phyloP scores from a whole-genome alignment of 2,797 vertebrate species.

The Enteromius fasciolatus region DNA sequence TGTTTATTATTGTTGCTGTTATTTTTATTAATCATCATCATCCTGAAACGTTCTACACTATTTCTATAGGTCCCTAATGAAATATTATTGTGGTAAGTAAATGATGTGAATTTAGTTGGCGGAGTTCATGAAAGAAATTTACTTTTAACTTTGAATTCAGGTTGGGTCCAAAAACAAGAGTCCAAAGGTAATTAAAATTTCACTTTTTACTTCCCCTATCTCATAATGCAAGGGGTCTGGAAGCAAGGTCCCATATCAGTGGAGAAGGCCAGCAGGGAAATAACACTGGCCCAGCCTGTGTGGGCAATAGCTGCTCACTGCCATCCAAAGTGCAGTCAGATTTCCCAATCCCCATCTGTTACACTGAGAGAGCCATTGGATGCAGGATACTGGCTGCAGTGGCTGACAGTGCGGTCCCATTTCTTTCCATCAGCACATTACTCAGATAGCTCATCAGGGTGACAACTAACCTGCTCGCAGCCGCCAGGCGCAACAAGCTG shows the following conservation, averaged over 20 bases:
- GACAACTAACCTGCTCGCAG: conserved; percentile 47
- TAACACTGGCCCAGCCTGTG: not conserved
- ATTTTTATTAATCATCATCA: not conserved
- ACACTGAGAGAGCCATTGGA: conserved; percentile 7
- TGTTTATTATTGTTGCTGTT: not conserved
- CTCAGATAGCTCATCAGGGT: conserved; percentile 47
- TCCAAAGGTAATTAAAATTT: not conserved
- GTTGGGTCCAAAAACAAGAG: not conserved
- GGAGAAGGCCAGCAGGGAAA: conserved; percentile 16
- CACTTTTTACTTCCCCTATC: not conserved
- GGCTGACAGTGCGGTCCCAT: conserved; percentile 22
- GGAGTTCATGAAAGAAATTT: not conserved
- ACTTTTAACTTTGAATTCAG: not conserved
- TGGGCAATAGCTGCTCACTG: conserved; percentile 14
- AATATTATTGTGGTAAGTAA: not conserved
- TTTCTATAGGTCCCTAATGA: not conserved
- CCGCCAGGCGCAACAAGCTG: conserved; percentile 40
- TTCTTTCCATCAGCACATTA: conserved; percentile 53
- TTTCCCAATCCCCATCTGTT: conserved; percentile 36
- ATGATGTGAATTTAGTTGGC: not conserved
- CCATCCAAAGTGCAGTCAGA: conserved; percentile 26
- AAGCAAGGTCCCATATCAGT: conserved; percentile 8
- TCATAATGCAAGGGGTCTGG: not conserved
- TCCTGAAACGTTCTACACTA: not conserved
- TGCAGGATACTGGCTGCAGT: conserved; percentile 6